These are phyloP conservation scores for Xanthorhoe designata DNA, from an alignment of 2,888 invertebrate genomes.

Conservation along the genomic window DNA sequence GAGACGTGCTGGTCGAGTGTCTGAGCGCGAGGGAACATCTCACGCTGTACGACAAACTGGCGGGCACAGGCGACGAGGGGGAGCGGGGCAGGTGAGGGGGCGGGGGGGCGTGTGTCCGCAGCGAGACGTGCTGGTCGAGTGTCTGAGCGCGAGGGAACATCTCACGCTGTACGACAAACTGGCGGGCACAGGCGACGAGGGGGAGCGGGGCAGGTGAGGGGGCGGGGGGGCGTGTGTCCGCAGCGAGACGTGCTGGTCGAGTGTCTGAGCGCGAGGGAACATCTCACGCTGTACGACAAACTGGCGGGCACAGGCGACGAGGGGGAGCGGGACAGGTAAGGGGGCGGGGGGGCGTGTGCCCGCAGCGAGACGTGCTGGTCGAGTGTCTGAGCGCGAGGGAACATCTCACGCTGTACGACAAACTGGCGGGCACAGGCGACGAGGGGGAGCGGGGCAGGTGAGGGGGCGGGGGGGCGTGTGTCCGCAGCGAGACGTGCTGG, in stretches of 20 bases:
- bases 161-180: too few species aligned
- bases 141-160: slow-evolving; percentile 55
- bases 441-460: slow-evolving; percentile 87
- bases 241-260: slow-evolving; percentile 73
- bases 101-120: slow-evolving; percentile 91
- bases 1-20: slow-evolving; percentile 90
- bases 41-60: slow-evolving; percentile 88
- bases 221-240: too few species aligned
- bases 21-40: slow-evolving; percentile 93
- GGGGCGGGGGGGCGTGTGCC: slow-evolving; percentile 89
- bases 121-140: slow-evolving; percentile 90
- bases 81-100: slow-evolving; percentile 90
- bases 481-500: too few species aligned
- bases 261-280: slow-evolving; percentile 88
- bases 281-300: slow-evolving; percentile 59
- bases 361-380: slow-evolving; percentile 93
- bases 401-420: slow-evolving; percentile 90
- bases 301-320: background rate
- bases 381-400: slow-evolving; percentile 90
- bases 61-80: slow-evolving; percentile 76
- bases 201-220: too few species aligned
- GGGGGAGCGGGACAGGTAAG: slow-evolving; percentile 87
- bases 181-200: too few species aligned
- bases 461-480: slow-evolving; percentile 78
- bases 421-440: slow-evolving; percentile 89